Conservation (phyloP, 2,888 invertebrate genomes). For the Agapostemon virescens region DNA sequence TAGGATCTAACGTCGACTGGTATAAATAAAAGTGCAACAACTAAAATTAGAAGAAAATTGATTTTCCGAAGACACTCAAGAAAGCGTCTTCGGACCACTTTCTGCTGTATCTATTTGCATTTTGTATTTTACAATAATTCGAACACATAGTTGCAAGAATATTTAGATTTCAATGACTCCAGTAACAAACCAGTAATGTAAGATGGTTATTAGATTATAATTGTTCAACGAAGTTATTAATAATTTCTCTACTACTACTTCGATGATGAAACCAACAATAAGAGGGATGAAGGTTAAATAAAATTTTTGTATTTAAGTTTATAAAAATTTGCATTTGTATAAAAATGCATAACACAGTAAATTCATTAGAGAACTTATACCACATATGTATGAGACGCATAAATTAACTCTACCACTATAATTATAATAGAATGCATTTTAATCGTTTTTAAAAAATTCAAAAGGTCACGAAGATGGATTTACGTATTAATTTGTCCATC, state of each 20-base stretch:
- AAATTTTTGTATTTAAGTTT: too few species aligned
- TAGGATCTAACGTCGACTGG: constrained; percentile 2
- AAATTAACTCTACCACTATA: neutral
- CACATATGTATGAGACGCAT: neutral
- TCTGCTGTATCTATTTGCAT: neutral
- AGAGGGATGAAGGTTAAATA: too few species aligned
- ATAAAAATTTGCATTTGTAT: too few species aligned
- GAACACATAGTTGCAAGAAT: neutral
- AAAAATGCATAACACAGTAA: too few species aligned
- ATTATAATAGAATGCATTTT: neutral
- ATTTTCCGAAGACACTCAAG: neutral
- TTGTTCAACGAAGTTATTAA: too few species aligned
- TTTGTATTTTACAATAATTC: neutral
- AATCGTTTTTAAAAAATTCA: neutral
- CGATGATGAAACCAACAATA: too few species aligned
- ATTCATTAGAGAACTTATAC: too few species aligned
- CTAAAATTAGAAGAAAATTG: neutral
- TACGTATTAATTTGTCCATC: neutral
- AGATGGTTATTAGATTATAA: too few species aligned
- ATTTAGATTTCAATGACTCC: too few species aligned
- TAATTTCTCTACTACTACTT: too few species aligned
- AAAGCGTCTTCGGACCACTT: neutral
- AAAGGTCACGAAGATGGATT: neutral
- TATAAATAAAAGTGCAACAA: neutral
- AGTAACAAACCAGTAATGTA: too few species aligned